These are phyloP conservation scores for Tichodroma muraria DNA, from an alignment of 2,113 vertebrate species.

Conservation along the genomic window DNA sequence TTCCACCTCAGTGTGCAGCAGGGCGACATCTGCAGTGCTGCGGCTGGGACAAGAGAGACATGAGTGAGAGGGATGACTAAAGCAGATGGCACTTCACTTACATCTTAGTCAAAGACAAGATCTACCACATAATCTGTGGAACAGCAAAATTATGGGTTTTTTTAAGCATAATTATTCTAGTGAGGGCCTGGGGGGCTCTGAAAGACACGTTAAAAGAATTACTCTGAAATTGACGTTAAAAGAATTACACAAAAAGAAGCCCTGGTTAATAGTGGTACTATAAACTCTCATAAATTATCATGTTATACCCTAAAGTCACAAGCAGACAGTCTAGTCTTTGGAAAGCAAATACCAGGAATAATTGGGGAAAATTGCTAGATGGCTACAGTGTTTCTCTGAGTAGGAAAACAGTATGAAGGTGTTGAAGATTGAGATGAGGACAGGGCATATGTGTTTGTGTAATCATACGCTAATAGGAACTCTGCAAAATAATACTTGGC, in stretches of 20 bases:
- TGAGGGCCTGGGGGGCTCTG: background rate
- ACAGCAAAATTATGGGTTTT: background rate
- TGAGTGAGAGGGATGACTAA: fast-evolving
- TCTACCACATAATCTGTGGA: background rate
- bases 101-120: background rate
- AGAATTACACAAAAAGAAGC: background rate
- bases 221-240: background rate
- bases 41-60: background rate
- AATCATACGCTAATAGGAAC: background rate
- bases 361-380: background rate
- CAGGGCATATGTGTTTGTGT: background rate
- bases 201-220: background rate
- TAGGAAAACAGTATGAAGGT: background rate
- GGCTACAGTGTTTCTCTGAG: background rate
- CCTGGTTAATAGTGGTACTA: background rate
- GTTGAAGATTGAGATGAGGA: background rate
- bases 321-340: background rate
- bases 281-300: background rate
- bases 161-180: background rate
- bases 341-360: background rate
- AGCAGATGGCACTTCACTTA: background rate
- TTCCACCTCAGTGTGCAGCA: background rate
- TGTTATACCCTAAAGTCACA: background rate
- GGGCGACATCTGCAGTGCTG: background rate
- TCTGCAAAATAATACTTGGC: background rate